Evolutionary conservation across 2,113 vertebrate species (phyloP).

Genomic region (Malurus alboscapulatus): DNA sequence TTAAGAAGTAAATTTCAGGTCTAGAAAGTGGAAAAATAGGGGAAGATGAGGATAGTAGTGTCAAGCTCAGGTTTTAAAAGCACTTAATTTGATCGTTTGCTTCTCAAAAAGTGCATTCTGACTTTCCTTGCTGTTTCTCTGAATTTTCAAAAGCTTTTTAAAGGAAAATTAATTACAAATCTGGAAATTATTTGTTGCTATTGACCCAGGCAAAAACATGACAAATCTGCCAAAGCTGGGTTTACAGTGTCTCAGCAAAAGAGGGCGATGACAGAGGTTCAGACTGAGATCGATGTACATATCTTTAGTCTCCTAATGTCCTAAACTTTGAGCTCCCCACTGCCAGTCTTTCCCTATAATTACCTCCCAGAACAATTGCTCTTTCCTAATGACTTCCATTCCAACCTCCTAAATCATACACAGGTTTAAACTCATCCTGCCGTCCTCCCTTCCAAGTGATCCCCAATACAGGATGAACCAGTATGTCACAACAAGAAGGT

Average conservation of each 20-base stretch:
- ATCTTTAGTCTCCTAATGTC: not conserved
- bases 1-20: not conserved
- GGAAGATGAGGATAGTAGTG: not conserved
- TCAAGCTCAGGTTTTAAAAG: not conserved
- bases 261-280: not conserved
- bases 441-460: not conserved
- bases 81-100: not conserved
- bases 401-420: constrained; percentile 33
- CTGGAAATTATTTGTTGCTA: not conserved
- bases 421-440: constrained; percentile 38
- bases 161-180: not conserved
- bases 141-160: not conserved
- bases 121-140: not conserved
- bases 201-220: not conserved
- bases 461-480: not conserved
- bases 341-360: not conserved
- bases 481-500: constrained; percentile 11
- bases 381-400: constrained; percentile 48
- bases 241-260: not conserved
- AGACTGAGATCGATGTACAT: not conserved
- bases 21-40: not conserved
- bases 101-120: not conserved
- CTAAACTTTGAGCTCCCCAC: not conserved
- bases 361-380: constrained; percentile 2
- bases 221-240: not conserved